Percentiles rank a stretch among this genome's conserved stretches.
Evolutionary conservation across 2,113 vertebrate species (phyloP).

Genomic region (Sigmodon hispidus): DNA sequence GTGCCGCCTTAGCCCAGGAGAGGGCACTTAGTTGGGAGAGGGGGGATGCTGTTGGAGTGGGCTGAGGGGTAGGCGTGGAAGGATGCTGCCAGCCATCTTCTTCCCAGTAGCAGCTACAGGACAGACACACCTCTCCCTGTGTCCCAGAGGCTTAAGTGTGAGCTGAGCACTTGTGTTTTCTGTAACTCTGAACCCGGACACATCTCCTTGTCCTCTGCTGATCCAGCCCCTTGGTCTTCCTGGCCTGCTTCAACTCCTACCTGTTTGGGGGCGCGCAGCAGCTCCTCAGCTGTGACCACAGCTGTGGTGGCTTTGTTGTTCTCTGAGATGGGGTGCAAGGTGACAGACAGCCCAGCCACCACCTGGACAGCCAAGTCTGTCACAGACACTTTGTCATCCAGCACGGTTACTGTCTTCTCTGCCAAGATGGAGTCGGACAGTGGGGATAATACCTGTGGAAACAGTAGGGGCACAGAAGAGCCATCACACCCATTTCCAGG

Average conservation of each 20-base stretch:
- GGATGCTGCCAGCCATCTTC: too few species aligned
- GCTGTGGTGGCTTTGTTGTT: slow-evolving; percentile 91
- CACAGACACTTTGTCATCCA: slow-evolving; percentile 96
- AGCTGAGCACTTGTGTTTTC: neutral
- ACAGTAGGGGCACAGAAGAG: neutral
- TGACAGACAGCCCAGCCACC: slow-evolving; percentile 93
- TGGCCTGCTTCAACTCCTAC: slow-evolving; percentile 75
- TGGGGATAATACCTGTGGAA: slow-evolving; percentile 93
- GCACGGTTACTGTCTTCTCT: slow-evolving; percentile 95
- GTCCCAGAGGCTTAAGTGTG: neutral
- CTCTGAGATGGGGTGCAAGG: slow-evolving; percentile 90
- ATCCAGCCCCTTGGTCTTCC: accelerated
- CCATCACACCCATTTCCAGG: neutral
- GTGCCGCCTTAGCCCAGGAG: neutral
- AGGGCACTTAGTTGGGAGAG: accelerated
- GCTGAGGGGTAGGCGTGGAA: neutral
- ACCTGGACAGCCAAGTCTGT: slow-evolving; percentile 95
- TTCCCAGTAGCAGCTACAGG: neutral
- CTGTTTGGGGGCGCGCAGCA: slow-evolving; percentile 94
- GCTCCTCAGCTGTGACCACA: slow-evolving; percentile 91
- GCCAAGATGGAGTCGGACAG: slow-evolving; percentile 97
- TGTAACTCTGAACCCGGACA: neutral
- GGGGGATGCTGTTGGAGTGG: neutral
- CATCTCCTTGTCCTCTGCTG: accelerated
- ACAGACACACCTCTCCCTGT: too few species aligned